These are phyloP conservation scores for Pollachius pollachius DNA, from an alignment of 2,113 vertebrate species.

Conservation along the genomic window DNA sequence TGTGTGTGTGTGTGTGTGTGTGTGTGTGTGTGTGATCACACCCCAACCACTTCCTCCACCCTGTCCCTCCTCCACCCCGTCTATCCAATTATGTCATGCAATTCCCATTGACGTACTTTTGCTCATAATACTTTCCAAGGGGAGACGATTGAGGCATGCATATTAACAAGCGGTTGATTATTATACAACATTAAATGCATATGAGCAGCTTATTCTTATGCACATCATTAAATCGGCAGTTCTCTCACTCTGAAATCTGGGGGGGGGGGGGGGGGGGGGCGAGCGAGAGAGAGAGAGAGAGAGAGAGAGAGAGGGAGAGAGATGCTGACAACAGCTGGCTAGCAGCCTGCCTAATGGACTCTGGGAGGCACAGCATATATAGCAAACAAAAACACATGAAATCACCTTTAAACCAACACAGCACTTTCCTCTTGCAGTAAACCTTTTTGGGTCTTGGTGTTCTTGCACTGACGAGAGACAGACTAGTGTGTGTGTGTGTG, in stretches of 20 bases:
- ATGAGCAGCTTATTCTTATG: too few species aligned
- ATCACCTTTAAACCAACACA: neutral
- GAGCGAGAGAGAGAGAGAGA: neutral
- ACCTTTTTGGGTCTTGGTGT: neutral
- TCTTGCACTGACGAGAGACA: neutral
- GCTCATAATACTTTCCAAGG: too few species aligned
- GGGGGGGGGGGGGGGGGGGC: neutral
- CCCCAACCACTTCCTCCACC: too few species aligned
- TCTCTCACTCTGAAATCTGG: neutral
- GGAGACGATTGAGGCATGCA: too few species aligned
- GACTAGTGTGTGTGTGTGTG: conserved; percentile 1
- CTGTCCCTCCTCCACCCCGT: too few species aligned
- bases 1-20: too few species aligned
- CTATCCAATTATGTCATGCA: too few species aligned
- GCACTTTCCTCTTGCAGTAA: neutral
- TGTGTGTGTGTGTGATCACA: too few species aligned
- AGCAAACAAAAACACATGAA: conserved; percentile 6
- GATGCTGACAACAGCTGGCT: conserved; percentile 1
- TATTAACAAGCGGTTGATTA: too few species aligned
- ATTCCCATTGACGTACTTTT: too few species aligned
- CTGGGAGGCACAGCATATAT: neutral
- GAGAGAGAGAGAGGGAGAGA: neutral
- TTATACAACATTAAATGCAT: too few species aligned
- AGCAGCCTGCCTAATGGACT: conserved; percentile 1
- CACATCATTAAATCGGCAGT: too few species aligned